Evolutionary conservation across 2,113 vertebrate genomes (phyloP).

Genomic region (Microtus pennsylvanicus): DNA sequence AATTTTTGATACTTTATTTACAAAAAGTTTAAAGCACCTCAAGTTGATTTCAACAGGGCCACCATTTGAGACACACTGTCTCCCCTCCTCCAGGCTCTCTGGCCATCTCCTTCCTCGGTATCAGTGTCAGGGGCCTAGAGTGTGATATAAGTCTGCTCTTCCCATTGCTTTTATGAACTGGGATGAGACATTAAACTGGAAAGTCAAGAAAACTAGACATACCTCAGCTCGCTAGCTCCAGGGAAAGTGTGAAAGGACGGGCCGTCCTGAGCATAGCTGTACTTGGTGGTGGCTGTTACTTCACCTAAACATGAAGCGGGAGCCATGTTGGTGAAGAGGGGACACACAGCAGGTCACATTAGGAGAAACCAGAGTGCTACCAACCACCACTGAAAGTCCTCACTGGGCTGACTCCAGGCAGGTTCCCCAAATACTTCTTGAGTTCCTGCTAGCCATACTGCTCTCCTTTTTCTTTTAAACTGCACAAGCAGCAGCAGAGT

Average conservation of each 20-base stretch:
- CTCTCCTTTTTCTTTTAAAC: too few relatives aligned
- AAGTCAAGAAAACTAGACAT: constrained; percentile 39
- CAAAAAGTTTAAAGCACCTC: constrained; percentile 12
- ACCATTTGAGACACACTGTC: neutral
- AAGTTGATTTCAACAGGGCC: neutral
- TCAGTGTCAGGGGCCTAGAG: neutral
- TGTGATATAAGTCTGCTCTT: neutral
- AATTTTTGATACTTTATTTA: constrained; percentile 3
- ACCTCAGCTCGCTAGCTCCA: neutral
- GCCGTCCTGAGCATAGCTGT: neutral
- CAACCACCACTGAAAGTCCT: neutral
- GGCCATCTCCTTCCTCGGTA: neutral
- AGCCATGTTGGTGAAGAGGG: neutral
- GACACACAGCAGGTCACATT: neutral
- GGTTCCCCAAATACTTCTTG: neutral
- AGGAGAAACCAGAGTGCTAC: neutral
- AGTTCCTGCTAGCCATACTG: neutral
- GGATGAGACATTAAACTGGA: neutral
- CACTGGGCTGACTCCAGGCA: neutral
- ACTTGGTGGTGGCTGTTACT: neutral
- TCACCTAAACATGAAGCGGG: neutral
- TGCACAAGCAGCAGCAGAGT: neutral
- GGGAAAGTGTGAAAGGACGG: neutral
- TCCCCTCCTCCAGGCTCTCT: neutral
- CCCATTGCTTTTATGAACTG: neutral